A percentile compares a stretch with the other conserved stretches of the same genome.
These are phyloP conservation scores for Eugnorisma glareosa DNA, from an alignment of 2,888 invertebrate genomes.

Conservation along the genomic window DNA sequence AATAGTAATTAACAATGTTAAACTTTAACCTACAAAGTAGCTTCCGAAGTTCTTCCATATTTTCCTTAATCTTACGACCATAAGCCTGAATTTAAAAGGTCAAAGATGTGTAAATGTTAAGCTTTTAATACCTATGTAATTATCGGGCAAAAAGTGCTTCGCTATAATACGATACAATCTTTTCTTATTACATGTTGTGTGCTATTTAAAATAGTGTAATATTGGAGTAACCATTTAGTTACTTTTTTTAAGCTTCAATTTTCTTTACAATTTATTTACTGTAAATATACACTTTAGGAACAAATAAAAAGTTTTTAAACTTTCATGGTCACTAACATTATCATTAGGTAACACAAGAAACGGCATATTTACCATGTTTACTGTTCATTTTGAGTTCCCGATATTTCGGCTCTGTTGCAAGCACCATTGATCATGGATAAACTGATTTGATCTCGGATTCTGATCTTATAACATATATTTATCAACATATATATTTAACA, in stretches of 20 bases:
- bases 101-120: conserved; percentile 41
- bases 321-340: too few relatives aligned
- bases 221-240: neutral
- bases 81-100: conserved; percentile 36
- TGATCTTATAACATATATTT: too few relatives aligned
- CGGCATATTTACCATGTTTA: too few relatives aligned
- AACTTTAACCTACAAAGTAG: neutral
- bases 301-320: too few relatives aligned
- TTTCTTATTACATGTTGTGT: conserved; percentile 14
- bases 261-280: too few relatives aligned
- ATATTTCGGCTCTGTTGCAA: too few relatives aligned
- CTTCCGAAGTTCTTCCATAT: conserved; percentile 3
- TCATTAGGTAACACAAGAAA: too few relatives aligned
- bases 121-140: conserved; percentile 32
- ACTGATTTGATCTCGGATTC: too few relatives aligned
- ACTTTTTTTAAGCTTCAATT: neutral
- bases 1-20: conserved; percentile 4
- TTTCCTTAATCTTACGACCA: conserved; percentile 19
- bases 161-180: conserved; percentile 39
- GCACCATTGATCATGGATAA: too few relatives aligned
- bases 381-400: too few relatives aligned
- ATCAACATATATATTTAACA: too few relatives aligned
- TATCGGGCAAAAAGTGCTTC: conserved; percentile 27
- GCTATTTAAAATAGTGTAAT: neutral
- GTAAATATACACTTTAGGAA: too few relatives aligned